Percentiles rank a stretch among this genome's conserved stretches.
Conservation (phyloP, 2,888 invertebrate genomes). For the Leucozona laternaria region DNA sequence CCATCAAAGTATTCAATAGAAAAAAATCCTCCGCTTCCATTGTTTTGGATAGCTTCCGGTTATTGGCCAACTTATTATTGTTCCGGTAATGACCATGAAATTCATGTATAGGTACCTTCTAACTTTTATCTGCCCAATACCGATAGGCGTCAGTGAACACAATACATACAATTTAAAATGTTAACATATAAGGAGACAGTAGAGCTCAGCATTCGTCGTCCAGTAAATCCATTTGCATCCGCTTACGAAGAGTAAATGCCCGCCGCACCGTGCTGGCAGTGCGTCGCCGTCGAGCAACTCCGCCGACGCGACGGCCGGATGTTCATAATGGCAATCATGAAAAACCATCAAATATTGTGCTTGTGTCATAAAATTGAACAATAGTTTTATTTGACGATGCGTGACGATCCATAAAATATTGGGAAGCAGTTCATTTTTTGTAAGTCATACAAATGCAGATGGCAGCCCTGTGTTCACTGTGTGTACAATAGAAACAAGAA, state of each 20-base stretch:
- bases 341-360: slow-evolving; percentile 28
- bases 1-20: background rate
- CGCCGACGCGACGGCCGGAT: too few relatives aligned
- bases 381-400: slow-evolving; percentile 46
- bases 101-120: slow-evolving; percentile 12
- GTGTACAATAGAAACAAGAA: too few relatives aligned
- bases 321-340: slow-evolving; percentile 27
- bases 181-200: background rate
- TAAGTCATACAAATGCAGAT: too few relatives aligned
- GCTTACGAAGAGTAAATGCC: too few relatives aligned
- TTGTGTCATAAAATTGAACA: slow-evolving; percentile 31
- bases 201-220: slow-evolving; percentile 1
- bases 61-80: slow-evolving; percentile 21
- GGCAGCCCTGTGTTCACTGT: too few relatives aligned
- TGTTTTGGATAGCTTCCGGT: slow-evolving; percentile 41
- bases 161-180: slow-evolving; percentile 20
- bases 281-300: too few relatives aligned
- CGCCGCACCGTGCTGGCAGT: too few relatives aligned
- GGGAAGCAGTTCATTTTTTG: too few relatives aligned
- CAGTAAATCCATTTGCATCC: slow-evolving; percentile 13
- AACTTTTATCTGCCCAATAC: slow-evolving; percentile 32
- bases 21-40: background rate
- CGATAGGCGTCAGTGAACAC: slow-evolving; percentile 54
- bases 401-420: background rate
- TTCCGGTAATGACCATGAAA: slow-evolving; percentile 68